Percentiles rank a stretch among this genome's conserved stretches.
phyloP scores from a whole-genome alignment of 2,797 vertebrate species.

The Poecilia wingei region DNA sequence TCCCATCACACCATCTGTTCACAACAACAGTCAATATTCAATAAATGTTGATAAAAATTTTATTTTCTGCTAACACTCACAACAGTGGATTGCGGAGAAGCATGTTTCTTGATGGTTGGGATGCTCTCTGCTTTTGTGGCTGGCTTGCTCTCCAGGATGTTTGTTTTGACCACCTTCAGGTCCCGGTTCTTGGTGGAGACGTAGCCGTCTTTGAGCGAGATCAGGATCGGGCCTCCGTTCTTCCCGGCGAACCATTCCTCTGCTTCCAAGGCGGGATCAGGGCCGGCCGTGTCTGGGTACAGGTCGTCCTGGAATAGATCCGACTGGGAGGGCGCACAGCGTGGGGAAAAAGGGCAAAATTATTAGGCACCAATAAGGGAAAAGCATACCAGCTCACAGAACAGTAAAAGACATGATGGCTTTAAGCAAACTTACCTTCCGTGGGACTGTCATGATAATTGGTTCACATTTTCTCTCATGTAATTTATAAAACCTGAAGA shows the following conservation, averaged over 20 bases:
- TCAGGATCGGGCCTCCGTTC: conserved; percentile 91
- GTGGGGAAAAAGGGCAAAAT: neutral
- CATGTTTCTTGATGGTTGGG: conserved; percentile 82
- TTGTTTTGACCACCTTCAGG: conserved; percentile 94
- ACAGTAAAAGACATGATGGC: neutral
- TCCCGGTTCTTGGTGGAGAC: conserved; percentile 93
- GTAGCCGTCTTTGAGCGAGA: conserved; percentile 95
- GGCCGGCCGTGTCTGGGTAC: conserved; percentile 95
- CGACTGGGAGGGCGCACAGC: conserved; percentile 79
- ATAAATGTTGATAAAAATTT: neutral
- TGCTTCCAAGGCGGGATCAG: conserved; percentile 91
- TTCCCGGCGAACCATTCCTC: conserved; percentile 97
- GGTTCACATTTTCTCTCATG: conserved; percentile 93
- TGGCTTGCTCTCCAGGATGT: conserved; percentile 91
- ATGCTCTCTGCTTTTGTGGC: conserved; percentile 87
- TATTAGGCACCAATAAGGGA: neutral
- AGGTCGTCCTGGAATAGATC: conserved; percentile 98
- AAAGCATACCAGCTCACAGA: neutral
- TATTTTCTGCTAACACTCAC: conserved; percentile 72
- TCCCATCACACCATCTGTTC: conserved; percentile 2
- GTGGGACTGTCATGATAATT: conserved; percentile 92
- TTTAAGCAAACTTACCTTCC: conserved; percentile 82
- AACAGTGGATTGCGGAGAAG: conserved; percentile 77
- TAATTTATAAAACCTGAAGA: conserved; percentile 90
- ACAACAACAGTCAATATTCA: neutral